phyloP scores from a whole-genome alignment of 1,140 invertebrate species.

The Monomorium pharaonis region DNA sequence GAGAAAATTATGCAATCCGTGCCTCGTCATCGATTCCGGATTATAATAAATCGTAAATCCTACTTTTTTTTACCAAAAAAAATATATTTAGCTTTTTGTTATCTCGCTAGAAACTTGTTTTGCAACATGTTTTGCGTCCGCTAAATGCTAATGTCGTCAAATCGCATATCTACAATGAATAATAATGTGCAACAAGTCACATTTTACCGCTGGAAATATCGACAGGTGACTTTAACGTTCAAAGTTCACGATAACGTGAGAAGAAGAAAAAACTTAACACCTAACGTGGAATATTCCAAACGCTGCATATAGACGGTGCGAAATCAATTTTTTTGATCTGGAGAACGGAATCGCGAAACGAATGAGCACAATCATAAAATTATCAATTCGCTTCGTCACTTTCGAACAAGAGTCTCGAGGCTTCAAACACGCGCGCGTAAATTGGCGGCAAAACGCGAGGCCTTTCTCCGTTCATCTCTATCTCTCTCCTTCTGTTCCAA shows the following conservation, averaged over 20 bases:
- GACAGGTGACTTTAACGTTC: background rate
- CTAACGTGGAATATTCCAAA: background rate
- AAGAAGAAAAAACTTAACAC: background rate
- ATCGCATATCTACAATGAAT: background rate
- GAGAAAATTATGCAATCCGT: conserved; percentile 7
- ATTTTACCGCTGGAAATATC: background rate
- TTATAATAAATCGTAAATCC: background rate
- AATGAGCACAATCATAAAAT: conserved; percentile 1
- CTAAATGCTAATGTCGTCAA: background rate
- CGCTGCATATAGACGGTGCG: background rate
- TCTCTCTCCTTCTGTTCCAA: background rate
- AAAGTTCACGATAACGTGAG: background rate
- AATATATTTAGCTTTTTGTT: background rate
- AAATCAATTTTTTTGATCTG: background rate
- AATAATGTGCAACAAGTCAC: background rate
- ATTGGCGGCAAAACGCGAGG: background rate
- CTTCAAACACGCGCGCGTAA: background rate
- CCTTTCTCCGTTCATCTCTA: background rate
- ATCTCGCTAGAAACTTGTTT: background rate
- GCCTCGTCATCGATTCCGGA: background rate
- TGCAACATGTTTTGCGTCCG: background rate
- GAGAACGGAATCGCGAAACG: background rate
- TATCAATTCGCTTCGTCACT: conserved; percentile 41
- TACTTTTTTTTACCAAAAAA: background rate
- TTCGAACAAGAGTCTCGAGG: conserved; percentile 2